Evolutionary conservation across 2,113 vertebrate genomes (phyloP), one percentile per base, ranked within the genome.

Genomic region (Glareola pratincola): DNA sequence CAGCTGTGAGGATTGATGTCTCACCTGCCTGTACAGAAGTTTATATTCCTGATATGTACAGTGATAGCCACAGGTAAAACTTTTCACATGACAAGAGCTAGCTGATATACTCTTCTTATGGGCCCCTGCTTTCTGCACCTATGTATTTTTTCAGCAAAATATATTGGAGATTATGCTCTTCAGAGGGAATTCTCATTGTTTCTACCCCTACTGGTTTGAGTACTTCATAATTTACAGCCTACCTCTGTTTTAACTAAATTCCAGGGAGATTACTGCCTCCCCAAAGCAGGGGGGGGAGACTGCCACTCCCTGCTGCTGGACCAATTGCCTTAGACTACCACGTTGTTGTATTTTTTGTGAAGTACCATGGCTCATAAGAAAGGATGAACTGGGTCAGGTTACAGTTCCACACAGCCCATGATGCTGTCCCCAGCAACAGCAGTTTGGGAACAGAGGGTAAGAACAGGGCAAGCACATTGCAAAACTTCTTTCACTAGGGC

Each of bases 141-240:
- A 11, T 74, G 1, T 41, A 34, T 75, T 84, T 93, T 87, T 93
- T 80, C 54, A 69, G 41, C 34, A 62, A 77, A 73, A 88, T 71
- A 36, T 50, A 29, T 21, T 27, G 3, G 14, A 27, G 36, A 32
- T 54, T 64, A 36, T 51, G 23, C 5, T 43, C 23, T 81, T 81
- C 53, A 64, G 47, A 53, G 18, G 18, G 12, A 85, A 66, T 60
- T 81, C 41, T 71, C 59, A 81, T 81, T 92, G 90, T 85, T 36
- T 71, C 48, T 68, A 50, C 5, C 37, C 63, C 78, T 85, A 41
- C 85, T 94, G 68, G 36, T 95, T 81, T 83, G 80, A 95, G 48
- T 43, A 39, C 66, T 81, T 90, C 24, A 10, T 54, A 43, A 76
- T 26, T 50, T 54, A 59, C 71, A 86, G 24, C 13, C 12, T 57